Evolutionary conservation across 53 echinoderm and acorn worm genomes (phyloP).

Genomic region (Paracentrotus lividus): DNA sequence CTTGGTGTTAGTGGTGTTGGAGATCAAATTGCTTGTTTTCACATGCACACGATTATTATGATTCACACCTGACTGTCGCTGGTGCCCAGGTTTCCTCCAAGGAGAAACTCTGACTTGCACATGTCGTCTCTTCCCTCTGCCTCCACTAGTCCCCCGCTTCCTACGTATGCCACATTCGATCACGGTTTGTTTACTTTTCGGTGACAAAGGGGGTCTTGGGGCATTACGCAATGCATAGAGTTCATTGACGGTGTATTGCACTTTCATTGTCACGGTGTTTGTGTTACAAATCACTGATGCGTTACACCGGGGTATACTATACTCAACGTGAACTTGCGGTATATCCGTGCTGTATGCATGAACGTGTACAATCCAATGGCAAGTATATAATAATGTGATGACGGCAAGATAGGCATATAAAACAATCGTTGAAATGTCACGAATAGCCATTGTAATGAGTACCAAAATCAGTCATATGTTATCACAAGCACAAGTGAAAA

Average conservation of each 20-base stretch:
- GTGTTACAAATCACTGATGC: no score
- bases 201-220: conserved; percentile 14
- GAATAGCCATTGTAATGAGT: no score
- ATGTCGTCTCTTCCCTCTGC: background rate
- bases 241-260: background rate
- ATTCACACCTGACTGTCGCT: conserved; percentile 1
- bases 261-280: no score
- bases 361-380: background rate
- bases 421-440: background rate
- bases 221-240: background rate
- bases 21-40: background rate
- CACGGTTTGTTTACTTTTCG: background rate
- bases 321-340: background rate
- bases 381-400: background rate
- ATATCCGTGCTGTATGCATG: background rate
- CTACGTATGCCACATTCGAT: conserved; percentile 5
- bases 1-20: background rate
- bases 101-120: background rate
- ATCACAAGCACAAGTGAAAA: background rate
- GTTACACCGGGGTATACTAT: no score
- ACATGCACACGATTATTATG: background rate
- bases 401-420: background rate
- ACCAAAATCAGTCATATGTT: background rate
- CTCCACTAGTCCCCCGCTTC: conserved; percentile 16
- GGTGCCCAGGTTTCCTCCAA: background rate